Base-by-base conservation (phyloP, 2,797 vertebrate species). In the Sebastes trivittatus region DNA sequence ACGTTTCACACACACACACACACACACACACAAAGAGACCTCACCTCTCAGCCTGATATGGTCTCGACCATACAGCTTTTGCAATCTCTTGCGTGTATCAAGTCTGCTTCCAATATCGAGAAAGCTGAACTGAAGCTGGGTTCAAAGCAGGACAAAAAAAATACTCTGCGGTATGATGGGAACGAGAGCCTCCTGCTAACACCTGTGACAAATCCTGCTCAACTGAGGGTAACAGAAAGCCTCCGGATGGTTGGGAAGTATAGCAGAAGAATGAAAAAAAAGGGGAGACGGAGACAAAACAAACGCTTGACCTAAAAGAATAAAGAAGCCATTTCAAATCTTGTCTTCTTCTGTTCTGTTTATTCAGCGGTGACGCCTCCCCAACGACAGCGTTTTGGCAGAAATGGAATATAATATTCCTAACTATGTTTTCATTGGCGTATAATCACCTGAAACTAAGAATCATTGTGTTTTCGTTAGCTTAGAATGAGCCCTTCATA, bases 131-230 rank as follows among this genome's bases (percentile, higher is more conserved):
- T 64, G 49, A 83, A 73, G 34, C 7, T 1, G 34, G 61, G 89
- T 90, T 91, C 82, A 89, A 76, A 90, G 75, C 70, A 82, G 87
- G 78, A 88, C 83, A 72, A 30, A 7, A 30, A 72, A 34, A 65
- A 78, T 42, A 34, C 52, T 65, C 59, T 32, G 79, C 5, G 0
- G 63, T 59, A 32, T 69, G 73, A 85, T 74, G 73, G 72, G 74
- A 87, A 67, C 4, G 16, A 72, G 71, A 77, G 74, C 67, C 75
- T 82, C 77, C 77, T 59, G 74, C 71, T 76, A 85, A 88, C 90
- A 89, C 80, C 84, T 88, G 90, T 79, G 89, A 93, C 88, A 91
- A 90, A 93, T 88, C 87, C 86, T 61, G 76, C 75, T 81, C 69
- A 65, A 46, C 85, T 49, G 67, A 73, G 81, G 55, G 75, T 75